Conservation (phyloP, 1,140 invertebrate genomes). For the Meteorus sp. region DNA sequence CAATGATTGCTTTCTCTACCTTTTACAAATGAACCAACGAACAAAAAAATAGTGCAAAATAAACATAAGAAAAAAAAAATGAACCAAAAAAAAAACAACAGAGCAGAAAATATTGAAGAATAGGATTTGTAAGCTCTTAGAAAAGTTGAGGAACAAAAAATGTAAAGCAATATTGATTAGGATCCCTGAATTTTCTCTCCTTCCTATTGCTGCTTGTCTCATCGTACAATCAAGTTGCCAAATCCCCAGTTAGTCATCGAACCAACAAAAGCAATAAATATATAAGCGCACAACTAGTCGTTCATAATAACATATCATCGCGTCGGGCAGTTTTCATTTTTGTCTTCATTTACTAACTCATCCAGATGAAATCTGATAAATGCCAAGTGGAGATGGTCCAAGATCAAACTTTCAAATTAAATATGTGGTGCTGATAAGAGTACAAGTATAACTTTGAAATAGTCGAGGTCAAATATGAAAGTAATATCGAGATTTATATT, state of each 20-base stretch:
- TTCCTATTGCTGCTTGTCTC: conserved; percentile 11
- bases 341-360: conserved; percentile 17
- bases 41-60: neutral
- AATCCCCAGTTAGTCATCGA: neutral
- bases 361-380: neutral
- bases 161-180: neutral
- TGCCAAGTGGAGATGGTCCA: conserved; percentile 11
- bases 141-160: too few species aligned
- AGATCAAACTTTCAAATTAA: conserved; percentile 14
- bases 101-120: neutral
- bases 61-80: neutral
- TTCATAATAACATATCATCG: conserved; percentile 5
- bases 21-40: conserved; percentile 8
- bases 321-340: conserved; percentile 18
- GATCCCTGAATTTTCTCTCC: neutral
- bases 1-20: conserved; percentile 13
- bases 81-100: neutral
- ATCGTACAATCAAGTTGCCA: neutral
- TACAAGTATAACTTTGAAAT: neutral
- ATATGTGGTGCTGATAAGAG: neutral
- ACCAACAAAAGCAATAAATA: neutral
- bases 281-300: conserved; percentile 1
- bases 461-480: neutral
- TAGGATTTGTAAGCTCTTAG: too few species aligned
- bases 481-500: neutral